phyloP scores from a whole-genome alignment of 2,888 invertebrate genomes.

The Drosophila conformis region DNA sequence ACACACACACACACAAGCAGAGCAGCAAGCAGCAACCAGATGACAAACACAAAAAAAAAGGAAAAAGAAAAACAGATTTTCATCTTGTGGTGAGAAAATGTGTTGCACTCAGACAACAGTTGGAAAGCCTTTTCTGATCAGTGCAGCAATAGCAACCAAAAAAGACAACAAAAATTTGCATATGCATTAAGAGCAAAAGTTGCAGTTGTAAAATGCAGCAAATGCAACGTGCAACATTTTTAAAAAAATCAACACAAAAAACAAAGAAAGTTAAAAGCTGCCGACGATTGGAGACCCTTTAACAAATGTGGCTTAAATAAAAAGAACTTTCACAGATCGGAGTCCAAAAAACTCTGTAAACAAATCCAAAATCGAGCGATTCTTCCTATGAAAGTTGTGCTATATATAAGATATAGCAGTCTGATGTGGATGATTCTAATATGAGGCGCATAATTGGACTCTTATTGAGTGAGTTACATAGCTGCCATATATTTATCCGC shows the following conservation, averaged over 20 bases:
- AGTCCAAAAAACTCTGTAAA: not conserved
- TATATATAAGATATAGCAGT: not conserved
- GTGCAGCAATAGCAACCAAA: not conserved
- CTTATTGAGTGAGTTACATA: not conserved
- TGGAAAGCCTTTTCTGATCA: not conserved
- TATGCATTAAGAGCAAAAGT: conserved; percentile 24
- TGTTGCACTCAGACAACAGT: not conserved
- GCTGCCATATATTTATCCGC: not conserved
- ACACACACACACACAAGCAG: conserved; percentile 46
- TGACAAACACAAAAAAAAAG: conserved; percentile 23
- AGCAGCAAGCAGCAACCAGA: conserved; percentile 26
- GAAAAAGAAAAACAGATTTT: not conserved
- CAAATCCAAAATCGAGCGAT: not conserved
- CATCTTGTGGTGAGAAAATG: conserved; percentile 2
- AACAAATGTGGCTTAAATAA: not conserved
- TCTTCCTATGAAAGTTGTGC: not conserved
- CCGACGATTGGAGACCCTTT: not conserved
- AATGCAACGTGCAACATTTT: not conserved
- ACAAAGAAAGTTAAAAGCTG: not conserved
- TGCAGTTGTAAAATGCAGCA: conserved; percentile 3
- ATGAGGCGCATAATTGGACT: not conserved
- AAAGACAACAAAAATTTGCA: conserved; percentile 24
- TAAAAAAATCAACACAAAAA: conserved; percentile 5
- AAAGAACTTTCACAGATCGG: not conserved
- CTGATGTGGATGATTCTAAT: not conserved